Evolutionary conservation across 1,140 invertebrate genomes (phyloP), one percentile per base, ranked within the genome.

Genomic region (Elysia chlorotica): DNA sequence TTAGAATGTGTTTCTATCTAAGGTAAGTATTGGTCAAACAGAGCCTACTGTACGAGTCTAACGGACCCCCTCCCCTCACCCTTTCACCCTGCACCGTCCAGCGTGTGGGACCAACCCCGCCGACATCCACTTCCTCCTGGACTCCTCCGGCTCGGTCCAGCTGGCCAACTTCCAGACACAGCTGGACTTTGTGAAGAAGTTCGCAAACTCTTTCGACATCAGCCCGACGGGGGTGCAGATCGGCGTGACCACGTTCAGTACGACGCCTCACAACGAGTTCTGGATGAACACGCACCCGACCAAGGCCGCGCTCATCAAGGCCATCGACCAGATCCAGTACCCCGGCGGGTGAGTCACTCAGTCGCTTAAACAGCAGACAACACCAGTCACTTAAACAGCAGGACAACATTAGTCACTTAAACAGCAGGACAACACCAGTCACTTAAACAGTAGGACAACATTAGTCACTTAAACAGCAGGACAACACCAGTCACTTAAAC

Each of bases 91-190:
- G 25, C n/a, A 53, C 37, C n/a, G 30, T 30, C 62, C 10, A 75
- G 81, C 65, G n/a, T 79, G 80, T 74, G 75, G 79, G 56, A 78
- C 73, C 10, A 73, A 82, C n/a, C 79, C 80, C 17, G 80, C 82
- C 23, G 83, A 85, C 72, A 80, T 85, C 31, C 76, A 81, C 31
- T 85, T 82, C 71, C 75, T 85, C 35, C 65, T 85, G 66, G 83
- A 85, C 59, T 73, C 80, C 2, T 85, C 83, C 0, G 79, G 80
- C 23, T 81, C 77, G 71, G 78, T 85, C 38, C 77, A 78, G 37
- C 30, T 48, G 4, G 28, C 74, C 31, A 81, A 84, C 71, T 85
- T 83, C 65, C 48, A 75, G 41, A 79, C 80, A 41, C 79, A 83
- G 61, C 77, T 79, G 57, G 71, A 73, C n/a, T 85, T 85, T 74